Evolutionary conservation across 2,888 invertebrate genomes (phyloP).

Genomic region (Euplagia quadripunctaria): DNA sequence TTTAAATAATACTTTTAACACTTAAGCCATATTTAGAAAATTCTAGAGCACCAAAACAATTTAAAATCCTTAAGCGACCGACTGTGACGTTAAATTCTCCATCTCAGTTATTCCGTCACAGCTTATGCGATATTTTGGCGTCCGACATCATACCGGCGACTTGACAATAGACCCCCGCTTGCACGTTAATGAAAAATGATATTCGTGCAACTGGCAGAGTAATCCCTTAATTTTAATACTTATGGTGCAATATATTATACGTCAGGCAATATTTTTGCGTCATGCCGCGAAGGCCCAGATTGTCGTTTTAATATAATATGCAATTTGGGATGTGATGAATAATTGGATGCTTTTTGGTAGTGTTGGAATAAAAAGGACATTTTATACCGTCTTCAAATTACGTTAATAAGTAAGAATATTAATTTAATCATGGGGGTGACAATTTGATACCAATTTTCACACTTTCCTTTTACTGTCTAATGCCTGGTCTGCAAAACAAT

Average conservation of each 20-base stretch:
- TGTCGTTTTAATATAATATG: conserved; percentile 41
- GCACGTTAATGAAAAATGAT: conserved; percentile 53
- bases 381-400: neutral
- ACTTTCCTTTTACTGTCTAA: too few relatives aligned
- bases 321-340: conserved; percentile 18
- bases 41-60: neutral
- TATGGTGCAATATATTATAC: conserved; percentile 55
- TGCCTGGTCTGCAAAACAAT: too few relatives aligned
- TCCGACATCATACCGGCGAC: conserved; percentile 25
- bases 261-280: conserved; percentile 45
- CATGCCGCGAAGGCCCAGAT: conserved; percentile 33
- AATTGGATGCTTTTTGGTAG: conserved; percentile 2
- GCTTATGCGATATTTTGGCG: conserved; percentile 18
- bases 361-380: conserved; percentile 3
- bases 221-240: conserved; percentile 55
- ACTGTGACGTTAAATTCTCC: neutral
- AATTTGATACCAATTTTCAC: neutral
- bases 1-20: too few relatives aligned
- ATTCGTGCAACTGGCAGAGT: conserved; percentile 43
- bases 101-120: neutral
- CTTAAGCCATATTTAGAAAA: neutral
- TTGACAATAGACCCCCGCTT: conserved; percentile 27
- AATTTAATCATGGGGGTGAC: neutral
- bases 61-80: neutral
- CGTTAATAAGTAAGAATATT: neutral